Percentiles rank a stretch among this genome's conserved stretches.
phyloP scores from a whole-genome alignment of 2,797 vertebrate species.

The Ataeniobius toweri region DNA sequence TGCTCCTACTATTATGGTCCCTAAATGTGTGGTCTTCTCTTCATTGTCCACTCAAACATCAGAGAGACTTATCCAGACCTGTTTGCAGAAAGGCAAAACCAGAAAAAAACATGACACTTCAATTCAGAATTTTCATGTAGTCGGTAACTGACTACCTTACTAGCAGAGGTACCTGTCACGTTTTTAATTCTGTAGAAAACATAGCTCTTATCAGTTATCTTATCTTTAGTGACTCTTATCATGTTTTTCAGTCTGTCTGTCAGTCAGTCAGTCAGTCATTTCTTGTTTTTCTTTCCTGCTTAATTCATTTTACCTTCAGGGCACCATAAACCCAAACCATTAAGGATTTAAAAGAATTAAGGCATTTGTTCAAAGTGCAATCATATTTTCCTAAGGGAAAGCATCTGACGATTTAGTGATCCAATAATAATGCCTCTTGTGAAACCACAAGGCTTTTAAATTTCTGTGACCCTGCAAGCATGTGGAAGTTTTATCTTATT shows the following conservation, averaged over 20 bases:
- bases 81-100: conserved; percentile 24
- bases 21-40: conserved; percentile 55
- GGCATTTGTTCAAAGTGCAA: neutral
- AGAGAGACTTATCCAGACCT: conserved; percentile 50
- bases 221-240: neutral
- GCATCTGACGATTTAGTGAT: neutral
- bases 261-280: no score
- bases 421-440: neutral
- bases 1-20: conserved; percentile 39
- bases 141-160: neutral
- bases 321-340: neutral
- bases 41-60: conserved; percentile 54
- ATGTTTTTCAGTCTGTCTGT: no score
- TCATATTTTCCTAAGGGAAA: neutral
- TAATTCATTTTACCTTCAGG: neutral
- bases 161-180: neutral
- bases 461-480: neutral
- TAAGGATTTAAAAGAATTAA: neutral
- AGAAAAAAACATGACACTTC: conserved; percentile 21
- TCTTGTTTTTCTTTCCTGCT: neutral
- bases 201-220: neutral
- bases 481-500: no score
- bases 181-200: neutral
- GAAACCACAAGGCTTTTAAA: neutral
- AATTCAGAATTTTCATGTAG: conserved; percentile 1